phyloP scores from a whole-genome alignment of 2,797 vertebrate species.

The Gadopsis bispinosus region DNA sequence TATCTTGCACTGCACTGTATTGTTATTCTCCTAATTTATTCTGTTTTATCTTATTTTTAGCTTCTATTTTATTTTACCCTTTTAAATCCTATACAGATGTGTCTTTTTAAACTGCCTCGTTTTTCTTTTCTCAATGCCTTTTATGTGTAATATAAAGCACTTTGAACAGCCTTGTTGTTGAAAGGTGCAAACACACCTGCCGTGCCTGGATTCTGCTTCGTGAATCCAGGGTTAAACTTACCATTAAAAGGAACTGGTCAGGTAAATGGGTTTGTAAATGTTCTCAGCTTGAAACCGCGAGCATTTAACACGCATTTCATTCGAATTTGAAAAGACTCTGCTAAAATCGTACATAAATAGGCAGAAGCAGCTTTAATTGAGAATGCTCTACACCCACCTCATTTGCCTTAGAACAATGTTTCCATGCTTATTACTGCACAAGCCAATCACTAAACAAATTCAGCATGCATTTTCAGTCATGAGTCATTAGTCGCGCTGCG shows the following conservation, averaged over 20 bases:
- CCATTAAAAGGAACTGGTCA: neutral
- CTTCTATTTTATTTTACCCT: too few relatives aligned
- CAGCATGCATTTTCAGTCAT: slow-evolving; percentile 34
- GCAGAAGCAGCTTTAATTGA: slow-evolving; percentile 9
- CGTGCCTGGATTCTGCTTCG: neutral
- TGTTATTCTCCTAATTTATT: too few relatives aligned
- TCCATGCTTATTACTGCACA: slow-evolving; percentile 19
- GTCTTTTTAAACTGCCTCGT: too few relatives aligned
- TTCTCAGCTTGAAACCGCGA: slow-evolving; percentile 20
- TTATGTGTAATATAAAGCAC: neutral
- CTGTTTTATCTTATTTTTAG: too few relatives aligned
- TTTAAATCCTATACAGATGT: too few relatives aligned
- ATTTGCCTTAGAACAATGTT: slow-evolving; percentile 19
- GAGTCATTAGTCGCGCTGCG: slow-evolving; percentile 53
- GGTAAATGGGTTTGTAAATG: slow-evolving; percentile 12
- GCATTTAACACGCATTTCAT: neutral
- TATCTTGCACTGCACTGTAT: too few relatives aligned
- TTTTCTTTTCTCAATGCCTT: neutral
- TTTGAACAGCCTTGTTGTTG: neutral
- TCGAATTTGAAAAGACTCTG: neutral
- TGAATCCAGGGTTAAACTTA: neutral
- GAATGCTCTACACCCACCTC: slow-evolving; percentile 18
- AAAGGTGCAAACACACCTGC: neutral
- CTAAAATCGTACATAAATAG: neutral
- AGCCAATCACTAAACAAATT: slow-evolving; percentile 49